Conservation (phyloP, 2,888 invertebrate species). For the Atethmia centrago region DNA sequence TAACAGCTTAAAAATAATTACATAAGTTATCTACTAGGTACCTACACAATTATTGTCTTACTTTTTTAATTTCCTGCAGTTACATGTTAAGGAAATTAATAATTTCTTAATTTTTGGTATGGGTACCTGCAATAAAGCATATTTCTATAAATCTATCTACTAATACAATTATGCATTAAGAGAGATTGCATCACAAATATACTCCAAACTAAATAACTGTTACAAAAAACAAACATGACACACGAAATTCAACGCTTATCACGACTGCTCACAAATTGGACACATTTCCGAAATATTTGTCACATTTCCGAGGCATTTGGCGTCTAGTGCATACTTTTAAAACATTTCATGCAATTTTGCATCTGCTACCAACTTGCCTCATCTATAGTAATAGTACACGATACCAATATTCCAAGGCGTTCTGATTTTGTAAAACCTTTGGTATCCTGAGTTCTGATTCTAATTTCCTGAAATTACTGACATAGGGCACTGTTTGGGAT, state of each 20-base stretch:
- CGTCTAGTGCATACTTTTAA: slow-evolving; percentile 13
- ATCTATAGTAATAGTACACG: background rate
- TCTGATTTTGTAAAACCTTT: background rate
- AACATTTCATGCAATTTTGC: slow-evolving; percentile 23
- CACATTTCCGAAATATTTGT: slow-evolving; percentile 38
- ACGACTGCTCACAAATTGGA: slow-evolving; percentile 40
- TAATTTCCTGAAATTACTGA: background rate
- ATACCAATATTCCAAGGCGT: background rate
- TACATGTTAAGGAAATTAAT: slow-evolving; percentile 20
- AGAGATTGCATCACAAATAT: slow-evolving; percentile 30
- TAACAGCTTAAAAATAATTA: background rate
- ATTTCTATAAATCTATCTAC: background rate
- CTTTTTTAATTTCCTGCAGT: slow-evolving; percentile 26
- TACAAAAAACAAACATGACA: slow-evolving; percentile 37
- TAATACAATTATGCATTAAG: slow-evolving; percentile 22
- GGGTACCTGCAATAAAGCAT: background rate
- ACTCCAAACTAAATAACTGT: slow-evolving; percentile 20
- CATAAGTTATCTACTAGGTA: too few relatives aligned
- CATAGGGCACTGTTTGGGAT: background rate
- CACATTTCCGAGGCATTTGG: slow-evolving; percentile 32
- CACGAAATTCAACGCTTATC: slow-evolving; percentile 30
- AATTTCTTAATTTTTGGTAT: background rate
- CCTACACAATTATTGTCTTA: background rate
- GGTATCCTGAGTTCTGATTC: background rate
- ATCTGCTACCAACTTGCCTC: slow-evolving; percentile 4